Evolutionary conservation across 2,888 invertebrate genomes (phyloP), one percentile per base, ranked within the genome.

Genomic region (Xylota segnis): DNA sequence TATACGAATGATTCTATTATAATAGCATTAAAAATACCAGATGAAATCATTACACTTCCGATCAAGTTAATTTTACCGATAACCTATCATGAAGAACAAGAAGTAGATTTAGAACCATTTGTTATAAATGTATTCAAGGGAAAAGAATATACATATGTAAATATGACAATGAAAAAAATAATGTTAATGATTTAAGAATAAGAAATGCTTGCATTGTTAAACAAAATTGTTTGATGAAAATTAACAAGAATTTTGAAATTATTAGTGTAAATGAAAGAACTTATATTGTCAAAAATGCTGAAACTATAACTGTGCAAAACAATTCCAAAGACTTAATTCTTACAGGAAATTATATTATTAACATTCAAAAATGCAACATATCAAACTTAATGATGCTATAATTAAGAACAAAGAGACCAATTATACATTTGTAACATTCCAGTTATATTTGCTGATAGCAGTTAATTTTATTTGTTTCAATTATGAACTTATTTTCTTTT

Each of bases 201-300:
- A 68, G 54, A 52, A 70, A 61, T 14, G 70, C 70, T 70, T 78
- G 61, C 34, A 78, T 78, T 70, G 14, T 54, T 10, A 78, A 78
- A 54, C 23, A 63, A 70, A 70, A 16, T 14, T 76, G 50, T 77
- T 34, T 16, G 32, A 50, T 61, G 66, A 52, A 43, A 59, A n/a
- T n/a, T n/a, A n/a, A n/a, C n/a, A n/a, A n/a, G n/a, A n/a, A n/a
- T n/a, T n/a, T n/a, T n/a, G n/a, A 59, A n/a, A n/a, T n/a, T n/a
- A n/a, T n/a, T n/a, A n/a, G n/a, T n/a, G n/a, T n/a, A n/a, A n/a
- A n/a, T n/a, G n/a, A n/a, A n/a, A n/a, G n/a, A n/a, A n/a, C n/a
- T n/a, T n/a, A n/a, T n/a, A n/a, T n/a, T n/a, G n/a, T n/a, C n/a
- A n/a, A n/a, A n/a, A n/a, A n/a, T n/a, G n/a, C n/a, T n/a, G n/a